Percentiles rank a stretch among this genome's conserved stretches.
These are phyloP conservation scores for Macrobrachium rosenbergii DNA, from an alignment of 1,140 invertebrate species.

Conservation along the genomic window DNA sequence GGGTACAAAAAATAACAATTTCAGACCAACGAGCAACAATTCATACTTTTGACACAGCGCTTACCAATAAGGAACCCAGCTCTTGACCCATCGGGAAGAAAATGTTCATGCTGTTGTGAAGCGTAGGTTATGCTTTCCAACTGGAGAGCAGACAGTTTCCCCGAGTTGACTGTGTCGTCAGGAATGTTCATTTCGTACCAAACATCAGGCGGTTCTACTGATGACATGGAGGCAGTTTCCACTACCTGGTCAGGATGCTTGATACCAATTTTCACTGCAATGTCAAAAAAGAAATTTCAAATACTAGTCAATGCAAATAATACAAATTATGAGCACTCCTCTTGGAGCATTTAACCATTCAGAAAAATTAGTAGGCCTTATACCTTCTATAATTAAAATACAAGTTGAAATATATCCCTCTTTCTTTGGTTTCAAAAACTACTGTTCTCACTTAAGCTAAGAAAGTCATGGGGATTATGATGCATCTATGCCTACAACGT, in stretches of 20 bases:
- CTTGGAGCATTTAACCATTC: too few species aligned
- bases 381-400: too few species aligned
- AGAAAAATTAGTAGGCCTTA: too few species aligned
- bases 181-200: constrained; percentile 91
- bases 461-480: too few species aligned
- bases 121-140: constrained; percentile 97
- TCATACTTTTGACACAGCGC: constrained; percentile 24
- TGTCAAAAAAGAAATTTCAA: constrained; percentile 43
- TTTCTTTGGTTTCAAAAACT: too few species aligned
- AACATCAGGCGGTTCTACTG: constrained; percentile 95
- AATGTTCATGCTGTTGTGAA: constrained; percentile 94
- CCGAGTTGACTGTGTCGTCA: constrained; percentile 85
- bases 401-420: too few species aligned
- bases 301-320: too few species aligned
- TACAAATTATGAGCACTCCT: too few species aligned
- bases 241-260: constrained; percentile 99
- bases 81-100: constrained; percentile 89
- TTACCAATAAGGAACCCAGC: constrained; percentile 95
- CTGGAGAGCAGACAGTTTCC: constrained; percentile 93
- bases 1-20: too few species aligned
- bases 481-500: too few species aligned
- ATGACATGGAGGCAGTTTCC: constrained; percentile 97
- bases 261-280: constrained; percentile 88
- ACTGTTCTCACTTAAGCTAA: too few species aligned
- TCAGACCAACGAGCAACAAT: too few species aligned